phyloP scores from a whole-genome alignment of 1,140 invertebrate genomes.

The Telenomus remus region DNA sequence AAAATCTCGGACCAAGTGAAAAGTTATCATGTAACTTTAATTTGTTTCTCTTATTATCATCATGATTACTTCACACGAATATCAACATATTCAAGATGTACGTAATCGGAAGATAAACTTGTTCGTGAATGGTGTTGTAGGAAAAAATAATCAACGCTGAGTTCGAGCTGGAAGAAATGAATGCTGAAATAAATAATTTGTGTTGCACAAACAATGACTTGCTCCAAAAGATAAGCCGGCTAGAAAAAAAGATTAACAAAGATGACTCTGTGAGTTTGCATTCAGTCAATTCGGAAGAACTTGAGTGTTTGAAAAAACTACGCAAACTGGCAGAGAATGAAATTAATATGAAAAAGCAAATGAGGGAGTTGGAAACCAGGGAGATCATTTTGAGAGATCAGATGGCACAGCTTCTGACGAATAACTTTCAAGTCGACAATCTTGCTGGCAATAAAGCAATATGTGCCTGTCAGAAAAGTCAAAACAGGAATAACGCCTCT shows the following conservation, averaged over 20 bases:
- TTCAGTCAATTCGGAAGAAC: slow-evolving; percentile 66
- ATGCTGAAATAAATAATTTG: slow-evolving; percentile 63
- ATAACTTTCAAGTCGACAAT: slow-evolving; percentile 24
- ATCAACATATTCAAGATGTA: not conserved
- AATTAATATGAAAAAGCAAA: slow-evolving; percentile 60
- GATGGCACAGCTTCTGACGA: slow-evolving; percentile 55
- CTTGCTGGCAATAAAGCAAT: no score
- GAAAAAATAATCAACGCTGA: slow-evolving; percentile 69
- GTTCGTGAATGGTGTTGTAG: slow-evolving; percentile 40
- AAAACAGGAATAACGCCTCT: not conserved
- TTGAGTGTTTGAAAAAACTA: slow-evolving; percentile 64
- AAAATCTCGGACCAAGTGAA: slow-evolving; percentile 60
- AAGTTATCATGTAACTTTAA: slow-evolving; percentile 68
- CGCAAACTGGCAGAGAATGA: slow-evolving; percentile 64
- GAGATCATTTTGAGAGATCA: slow-evolving; percentile 62
- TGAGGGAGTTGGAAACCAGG: slow-evolving; percentile 62
- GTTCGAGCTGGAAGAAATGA: slow-evolving; percentile 64
- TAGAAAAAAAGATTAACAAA: slow-evolving; percentile 57
- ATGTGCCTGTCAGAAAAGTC: slow-evolving; percentile 19
- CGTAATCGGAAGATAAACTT: not conserved
- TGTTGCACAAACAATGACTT: slow-evolving; percentile 62
- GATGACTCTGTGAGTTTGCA: slow-evolving; percentile 55
- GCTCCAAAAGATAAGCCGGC: slow-evolving; percentile 38
- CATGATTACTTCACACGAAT: not conserved
- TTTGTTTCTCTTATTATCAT: slow-evolving; percentile 1